Evolutionary conservation across 2,113 vertebrate genomes (phyloP).

Genomic region (Thunnus thynnus): DNA sequence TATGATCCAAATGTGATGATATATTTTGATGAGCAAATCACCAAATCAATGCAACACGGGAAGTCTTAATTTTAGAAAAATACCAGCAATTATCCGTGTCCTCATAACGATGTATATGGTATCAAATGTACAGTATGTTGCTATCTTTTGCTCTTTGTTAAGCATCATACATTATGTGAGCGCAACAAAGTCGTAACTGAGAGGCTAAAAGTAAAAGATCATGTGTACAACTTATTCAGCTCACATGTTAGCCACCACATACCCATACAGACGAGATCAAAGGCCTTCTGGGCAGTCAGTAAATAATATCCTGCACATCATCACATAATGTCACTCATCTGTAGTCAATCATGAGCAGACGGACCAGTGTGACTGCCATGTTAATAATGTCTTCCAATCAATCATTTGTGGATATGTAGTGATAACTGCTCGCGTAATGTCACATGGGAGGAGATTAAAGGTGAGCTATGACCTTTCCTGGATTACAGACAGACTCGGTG

Average conservation of each 20-base stretch:
- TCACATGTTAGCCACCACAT: not conserved
- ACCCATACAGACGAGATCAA: not conserved
- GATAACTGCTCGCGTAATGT: slow-evolving; percentile 24
- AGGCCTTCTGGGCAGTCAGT: slow-evolving; percentile 22
- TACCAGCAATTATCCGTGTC: no score
- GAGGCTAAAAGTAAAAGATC: no score
- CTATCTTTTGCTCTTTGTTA: no score
- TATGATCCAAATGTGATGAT: no score
- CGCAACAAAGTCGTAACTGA: no score
- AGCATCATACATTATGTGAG: no score
- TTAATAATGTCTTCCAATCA: slow-evolving; percentile 58
- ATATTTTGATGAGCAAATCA: no score
- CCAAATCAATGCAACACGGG: no score
- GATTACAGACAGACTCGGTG: slow-evolving; percentile 40
- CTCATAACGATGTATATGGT: no score
- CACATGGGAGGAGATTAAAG: slow-evolving; percentile 60
- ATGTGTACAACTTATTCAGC: not conserved
- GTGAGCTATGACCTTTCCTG: slow-evolving; percentile 63
- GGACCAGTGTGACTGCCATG: slow-evolving; percentile 50
- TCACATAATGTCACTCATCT: slow-evolving; percentile 30
- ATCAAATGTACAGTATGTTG: no score
- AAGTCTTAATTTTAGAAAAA: no score
- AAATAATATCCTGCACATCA: slow-evolving; percentile 28
- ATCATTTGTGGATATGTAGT: slow-evolving; percentile 35
- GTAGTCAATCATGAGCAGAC: slow-evolving; percentile 42